Evolutionary conservation across 2,797 vertebrate species (phyloP).

Genomic region (Lacerta agilis): DNA sequence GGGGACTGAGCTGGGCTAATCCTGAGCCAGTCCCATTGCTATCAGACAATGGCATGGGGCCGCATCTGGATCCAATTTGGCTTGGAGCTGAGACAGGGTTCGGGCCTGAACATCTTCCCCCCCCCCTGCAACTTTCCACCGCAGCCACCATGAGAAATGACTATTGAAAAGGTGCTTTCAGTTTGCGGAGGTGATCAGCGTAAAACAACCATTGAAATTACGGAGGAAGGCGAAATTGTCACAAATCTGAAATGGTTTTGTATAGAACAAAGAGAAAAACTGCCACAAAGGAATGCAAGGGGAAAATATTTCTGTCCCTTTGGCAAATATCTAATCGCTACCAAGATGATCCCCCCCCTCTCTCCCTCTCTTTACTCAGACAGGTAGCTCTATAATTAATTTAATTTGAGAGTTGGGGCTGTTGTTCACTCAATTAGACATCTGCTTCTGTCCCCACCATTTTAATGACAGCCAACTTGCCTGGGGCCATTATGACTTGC

Average conservation of each 20-base stretch:
- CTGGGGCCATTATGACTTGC: neutral
- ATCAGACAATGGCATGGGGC: too few species aligned
- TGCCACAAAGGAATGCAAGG: neutral
- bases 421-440: conserved; percentile 9
- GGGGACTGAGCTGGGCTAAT: too few species aligned
- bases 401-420: neutral
- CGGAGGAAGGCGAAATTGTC: neutral
- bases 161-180: neutral
- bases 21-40: too few species aligned
- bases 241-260: conserved; percentile 11
- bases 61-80: too few species aligned
- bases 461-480: conserved; percentile 17
- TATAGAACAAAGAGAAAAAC: neutral
- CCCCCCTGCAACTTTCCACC: too few species aligned
- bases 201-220: neutral
- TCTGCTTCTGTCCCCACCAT: conserved; percentile 21
- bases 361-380: neutral
- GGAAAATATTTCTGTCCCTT: neutral
- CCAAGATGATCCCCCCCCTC: neutral
- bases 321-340: conserved; percentile 1
- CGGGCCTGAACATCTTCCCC: too few species aligned
- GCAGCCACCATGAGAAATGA: neutral
- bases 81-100: too few species aligned
- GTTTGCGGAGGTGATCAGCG: neutral
- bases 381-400: conserved; percentile 21